Evolutionary conservation across 2,113 vertebrate genomes (phyloP).

Genomic region (Neogobius melanostomus): DNA sequence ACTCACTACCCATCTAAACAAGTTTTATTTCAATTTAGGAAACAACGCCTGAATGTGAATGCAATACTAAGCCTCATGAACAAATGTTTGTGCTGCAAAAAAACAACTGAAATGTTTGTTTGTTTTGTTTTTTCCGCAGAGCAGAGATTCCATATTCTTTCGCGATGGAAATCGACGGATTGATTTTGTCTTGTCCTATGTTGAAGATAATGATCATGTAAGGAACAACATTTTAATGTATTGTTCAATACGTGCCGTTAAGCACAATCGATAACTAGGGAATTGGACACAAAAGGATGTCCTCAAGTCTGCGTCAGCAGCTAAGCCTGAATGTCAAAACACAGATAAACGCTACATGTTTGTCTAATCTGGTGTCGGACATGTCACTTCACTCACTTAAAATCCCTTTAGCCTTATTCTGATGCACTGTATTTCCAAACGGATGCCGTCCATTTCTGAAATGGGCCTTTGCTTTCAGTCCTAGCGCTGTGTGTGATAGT

Average conservation of each 20-base stretch:
- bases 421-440: not conserved
- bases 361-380: slow-evolving; percentile 21
- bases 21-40: not conserved
- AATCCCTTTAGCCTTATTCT: not conserved
- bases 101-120: too few species aligned
- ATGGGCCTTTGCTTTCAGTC: slow-evolving; percentile 1
- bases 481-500: slow-evolving; percentile 29
- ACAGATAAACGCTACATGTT: slow-evolving; percentile 30
- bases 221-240: slow-evolving; percentile 19
- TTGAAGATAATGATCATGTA: slow-evolving; percentile 90
- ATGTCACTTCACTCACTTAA: slow-evolving; percentile 3
- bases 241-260: too few species aligned
- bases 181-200: slow-evolving; percentile 93
- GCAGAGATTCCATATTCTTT: slow-evolving; percentile 93
- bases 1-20: not conserved
- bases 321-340: slow-evolving; percentile 39
- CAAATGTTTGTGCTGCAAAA: too few species aligned
- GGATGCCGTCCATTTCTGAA: not conserved
- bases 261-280: too few species aligned
- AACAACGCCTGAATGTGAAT: not conserved
- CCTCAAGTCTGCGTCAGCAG: slow-evolving; percentile 14
- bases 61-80: not conserved
- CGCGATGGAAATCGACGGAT: slow-evolving; percentile 88
- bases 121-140: slow-evolving; percentile 37
- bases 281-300: slow-evolving; percentile 19